Conservation (phyloP, 2,113 vertebrate genomes). For the Speoplatyrhinus poulsoni region DNA sequence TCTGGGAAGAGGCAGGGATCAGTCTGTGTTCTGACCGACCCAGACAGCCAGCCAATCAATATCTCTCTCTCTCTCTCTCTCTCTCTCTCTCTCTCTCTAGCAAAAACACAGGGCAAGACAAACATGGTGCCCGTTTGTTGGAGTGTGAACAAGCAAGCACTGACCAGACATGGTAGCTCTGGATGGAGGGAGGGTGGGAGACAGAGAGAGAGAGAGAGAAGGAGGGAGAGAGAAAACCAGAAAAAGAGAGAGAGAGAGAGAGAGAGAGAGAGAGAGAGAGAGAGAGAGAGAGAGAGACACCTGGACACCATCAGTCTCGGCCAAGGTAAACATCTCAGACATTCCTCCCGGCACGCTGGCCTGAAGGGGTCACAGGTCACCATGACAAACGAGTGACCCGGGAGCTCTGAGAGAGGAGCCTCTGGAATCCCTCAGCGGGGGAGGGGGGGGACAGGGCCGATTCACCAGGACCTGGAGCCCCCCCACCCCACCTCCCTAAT, state of each 20-base stretch:
- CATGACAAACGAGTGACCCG: constrained; percentile 90
- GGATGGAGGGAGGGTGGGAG: constrained; percentile 1
- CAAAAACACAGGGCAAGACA: background rate
- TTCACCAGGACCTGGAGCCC: constrained; percentile 6
- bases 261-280: constrained; percentile 18
- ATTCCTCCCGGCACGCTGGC: constrained; percentile 90
- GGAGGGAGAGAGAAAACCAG: constrained; percentile 20
- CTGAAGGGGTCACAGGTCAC: constrained; percentile 95
- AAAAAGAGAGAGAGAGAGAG: background rate
- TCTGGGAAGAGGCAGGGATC: constrained; percentile 46
- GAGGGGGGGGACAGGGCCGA: constrained; percentile 59
- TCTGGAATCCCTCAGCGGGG: constrained; percentile 92
- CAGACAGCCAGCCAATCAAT: constrained; percentile 59
- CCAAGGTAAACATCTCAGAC: constrained; percentile 96
- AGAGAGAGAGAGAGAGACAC: constrained; percentile 74
- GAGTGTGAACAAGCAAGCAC: too few species aligned
- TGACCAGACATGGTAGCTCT: too few species aligned
- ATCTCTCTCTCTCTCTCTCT: constrained; percentile 19
- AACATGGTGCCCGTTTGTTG: too few species aligned
- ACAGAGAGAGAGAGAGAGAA: background rate
- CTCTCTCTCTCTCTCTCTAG: background rate
- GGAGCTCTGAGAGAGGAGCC: constrained; percentile 82
- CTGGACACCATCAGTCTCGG: constrained; percentile 98
- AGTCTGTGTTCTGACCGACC: constrained; percentile 37
- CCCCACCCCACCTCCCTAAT: too few species aligned